Conservation (phyloP, 92 coral and sea anemone species). For the Palythoa grandis region DNA sequence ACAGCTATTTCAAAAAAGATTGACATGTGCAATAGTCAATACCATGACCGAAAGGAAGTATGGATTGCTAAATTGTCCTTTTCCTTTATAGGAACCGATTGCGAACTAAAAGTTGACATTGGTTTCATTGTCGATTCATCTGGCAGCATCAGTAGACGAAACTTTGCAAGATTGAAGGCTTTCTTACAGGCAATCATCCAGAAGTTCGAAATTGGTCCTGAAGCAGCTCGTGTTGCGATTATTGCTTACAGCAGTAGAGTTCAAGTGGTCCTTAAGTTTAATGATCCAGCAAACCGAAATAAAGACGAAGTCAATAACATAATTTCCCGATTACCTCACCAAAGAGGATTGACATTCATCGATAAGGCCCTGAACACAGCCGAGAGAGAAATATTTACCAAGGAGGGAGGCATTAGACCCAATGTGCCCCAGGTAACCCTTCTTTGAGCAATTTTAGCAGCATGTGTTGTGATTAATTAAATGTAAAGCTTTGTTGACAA, state of each 20-base stretch:
- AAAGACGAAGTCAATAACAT: not conserved
- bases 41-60: no score
- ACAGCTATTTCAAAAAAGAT: no score
- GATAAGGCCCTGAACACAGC: conserved; percentile 7
- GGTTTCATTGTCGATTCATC: conserved; percentile 36
- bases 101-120: conserved; percentile 12
- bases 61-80: no score
- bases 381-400: not conserved
- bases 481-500: not conserved
- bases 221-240: conserved; percentile 19
- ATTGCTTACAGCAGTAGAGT: conserved; percentile 11
- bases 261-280: conserved; percentile 5
- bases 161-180: conserved; percentile 3
- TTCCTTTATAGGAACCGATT: not conserved
- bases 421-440: conserved; percentile 25
- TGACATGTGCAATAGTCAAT: no score
- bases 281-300: not conserved
- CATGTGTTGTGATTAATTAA: not conserved
- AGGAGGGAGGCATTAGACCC: conserved; percentile 10
- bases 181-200: conserved; percentile 11
- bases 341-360: conserved; percentile 10
- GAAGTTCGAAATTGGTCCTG: conserved; percentile 27
- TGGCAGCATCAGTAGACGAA: conserved; percentile 18
- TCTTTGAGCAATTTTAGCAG: not conserved
- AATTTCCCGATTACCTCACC: not conserved